These are phyloP conservation scores for Ciconia nigra DNA, from an alignment of 2,797 vertebrate genomes.

Conservation along the genomic window DNA sequence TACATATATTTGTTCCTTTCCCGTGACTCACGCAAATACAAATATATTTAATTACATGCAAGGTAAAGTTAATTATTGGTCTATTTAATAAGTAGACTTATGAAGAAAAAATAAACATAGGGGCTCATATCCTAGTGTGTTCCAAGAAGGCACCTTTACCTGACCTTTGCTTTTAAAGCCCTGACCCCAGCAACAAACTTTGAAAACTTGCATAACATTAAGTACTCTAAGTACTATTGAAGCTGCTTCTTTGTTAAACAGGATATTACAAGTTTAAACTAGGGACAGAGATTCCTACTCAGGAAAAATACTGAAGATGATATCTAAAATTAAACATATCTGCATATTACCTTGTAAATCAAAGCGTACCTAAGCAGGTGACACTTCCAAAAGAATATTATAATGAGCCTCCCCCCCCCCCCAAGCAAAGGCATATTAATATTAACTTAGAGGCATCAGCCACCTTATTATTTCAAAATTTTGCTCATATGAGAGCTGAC, in stretches of 20 bases:
- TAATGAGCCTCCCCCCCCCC: rapidly evolving
- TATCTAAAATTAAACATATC: background rate
- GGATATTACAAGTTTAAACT: background rate
- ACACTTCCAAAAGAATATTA: background rate
- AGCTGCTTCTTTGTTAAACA: background rate
- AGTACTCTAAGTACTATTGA: background rate
- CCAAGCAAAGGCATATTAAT: background rate
- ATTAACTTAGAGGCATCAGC: background rate
- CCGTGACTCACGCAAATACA: background rate
- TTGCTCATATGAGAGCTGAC: background rate
- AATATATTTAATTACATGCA: background rate
- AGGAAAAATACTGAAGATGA: background rate
- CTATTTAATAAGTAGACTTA: background rate
- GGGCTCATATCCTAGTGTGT: background rate
- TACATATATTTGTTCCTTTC: background rate
- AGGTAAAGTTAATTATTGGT: background rate
- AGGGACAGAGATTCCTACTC: background rate
- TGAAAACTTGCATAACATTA: background rate
- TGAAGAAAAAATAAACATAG: background rate
- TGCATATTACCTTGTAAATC: background rate
- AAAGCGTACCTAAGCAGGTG: background rate
- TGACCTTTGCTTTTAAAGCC: constrained; percentile 1
- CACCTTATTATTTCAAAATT: background rate
- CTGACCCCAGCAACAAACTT: background rate
- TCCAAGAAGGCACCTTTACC: background rate